Evolutionary conservation across 2,113 vertebrate genomes (phyloP), one percentile per base, ranked within the genome.

Genomic region (Clarias gariepinus): DNA sequence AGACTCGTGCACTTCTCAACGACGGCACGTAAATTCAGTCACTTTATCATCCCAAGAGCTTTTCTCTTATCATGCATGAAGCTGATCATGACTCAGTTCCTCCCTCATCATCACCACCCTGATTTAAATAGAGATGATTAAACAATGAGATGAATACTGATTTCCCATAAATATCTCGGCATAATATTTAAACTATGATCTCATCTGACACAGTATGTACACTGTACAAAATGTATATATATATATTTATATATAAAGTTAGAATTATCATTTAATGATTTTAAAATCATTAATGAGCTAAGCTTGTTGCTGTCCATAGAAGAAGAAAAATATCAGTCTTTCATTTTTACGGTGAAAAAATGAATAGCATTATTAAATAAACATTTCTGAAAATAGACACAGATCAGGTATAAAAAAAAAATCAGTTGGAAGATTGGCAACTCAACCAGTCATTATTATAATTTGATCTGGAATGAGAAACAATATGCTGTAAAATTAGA

Each of bases 121-220:
- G 3, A 36, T 58, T 23, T 61, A 63, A 30, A 78, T 0, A 57
- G 25, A 28, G 73, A 82, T 58, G 28, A 87, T 57, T 69, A 8
- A 90, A 92, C 88, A 4, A 60, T 60, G 77, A 60, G 57, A 86
- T 92, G 91, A 91, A 92, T 91, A 92, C 87, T 61, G 90, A 90
- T 88, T 87, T 87, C 73, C 88, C 92, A 94, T 92, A 94, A 92
- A 93, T 94, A 93, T 91, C 91, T 89, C 83, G 87, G 90, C 86
- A 87, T 90, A 76, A 73, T 81, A 88, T 33, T 86, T 82, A 57
- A 85, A 85, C 85, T 86, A 82, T 86, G 87, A 87, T 86, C 84
- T 87, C 89, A 90, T 85, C 90, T 83, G 86, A 92, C 90, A 92
- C 83, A 58, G 60, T 89, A 94, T 94, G 89, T 93, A 94, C 94